phyloP scores from a whole-genome alignment of 2,113 vertebrate species.

The Zosterops pallidus region DNA sequence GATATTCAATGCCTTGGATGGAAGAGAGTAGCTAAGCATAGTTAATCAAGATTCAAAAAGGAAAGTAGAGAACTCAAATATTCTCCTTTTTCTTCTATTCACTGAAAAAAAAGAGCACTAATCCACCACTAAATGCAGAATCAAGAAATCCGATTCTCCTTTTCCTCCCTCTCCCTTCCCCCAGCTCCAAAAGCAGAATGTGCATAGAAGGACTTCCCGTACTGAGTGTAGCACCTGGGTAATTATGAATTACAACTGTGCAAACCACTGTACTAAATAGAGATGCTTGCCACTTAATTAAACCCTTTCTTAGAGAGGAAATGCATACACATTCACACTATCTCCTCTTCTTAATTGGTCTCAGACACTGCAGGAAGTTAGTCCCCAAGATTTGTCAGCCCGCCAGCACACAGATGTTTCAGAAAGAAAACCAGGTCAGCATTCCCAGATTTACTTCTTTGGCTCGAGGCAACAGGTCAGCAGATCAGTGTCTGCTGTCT shows the following conservation, averaged over 20 bases:
- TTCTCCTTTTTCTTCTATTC: slow-evolving; percentile 50
- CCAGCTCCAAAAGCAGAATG: slow-evolving; percentile 3
- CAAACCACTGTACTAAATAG: slow-evolving; percentile 38
- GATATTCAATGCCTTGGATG: slow-evolving; percentile 26
- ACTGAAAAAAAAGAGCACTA: slow-evolving; percentile 32
- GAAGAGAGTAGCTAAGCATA: slow-evolving; percentile 40
- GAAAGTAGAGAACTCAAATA: slow-evolving; percentile 43
- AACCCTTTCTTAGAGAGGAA: slow-evolving; percentile 52
- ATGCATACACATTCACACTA: neutral
- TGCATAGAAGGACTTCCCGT: neutral
- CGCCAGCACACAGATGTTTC: slow-evolving; percentile 43
- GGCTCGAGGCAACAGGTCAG: slow-evolving; percentile 46
- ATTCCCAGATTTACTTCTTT: slow-evolving; percentile 10
- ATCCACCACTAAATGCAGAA: slow-evolving; percentile 64
- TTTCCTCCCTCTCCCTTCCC: slow-evolving; percentile 26
- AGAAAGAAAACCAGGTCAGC: slow-evolving; percentile 54
- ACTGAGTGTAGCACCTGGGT: neutral
- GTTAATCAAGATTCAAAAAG: slow-evolving; percentile 58
- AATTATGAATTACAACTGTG: slow-evolving; percentile 30
- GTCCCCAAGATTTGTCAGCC: slow-evolving; percentile 30
- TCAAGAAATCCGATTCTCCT: slow-evolving; percentile 55
- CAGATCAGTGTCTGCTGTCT: slow-evolving; percentile 34
- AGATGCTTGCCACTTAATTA: slow-evolving; percentile 41
- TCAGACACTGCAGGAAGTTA: slow-evolving; percentile 25
- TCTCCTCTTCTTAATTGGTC: slow-evolving; percentile 61